Base-by-base conservation (phyloP, 2,113 vertebrate genomes). In the Odobenus rosmarus region DNA sequence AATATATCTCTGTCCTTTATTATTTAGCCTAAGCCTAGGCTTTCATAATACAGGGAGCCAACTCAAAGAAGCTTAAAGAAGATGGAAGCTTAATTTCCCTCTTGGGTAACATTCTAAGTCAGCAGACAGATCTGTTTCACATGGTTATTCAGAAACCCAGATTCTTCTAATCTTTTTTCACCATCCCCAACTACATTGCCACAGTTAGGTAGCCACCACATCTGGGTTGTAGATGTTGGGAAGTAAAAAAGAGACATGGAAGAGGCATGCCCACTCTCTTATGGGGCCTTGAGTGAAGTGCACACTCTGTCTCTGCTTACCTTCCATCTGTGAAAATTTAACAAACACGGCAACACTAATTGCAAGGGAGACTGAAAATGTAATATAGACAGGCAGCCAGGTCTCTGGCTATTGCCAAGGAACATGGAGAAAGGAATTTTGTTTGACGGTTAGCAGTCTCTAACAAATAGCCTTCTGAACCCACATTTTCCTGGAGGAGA, bases 401-500 rank as follows among this genome's bases (percentile, higher is more conserved):
- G 53, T 86, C 55, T 46, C 33, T n/a, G 15, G 11, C 14, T 67
- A 79, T 72, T 89, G 53, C 36, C 19, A 33, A 93, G 33, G 53
- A 86, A 76, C 12, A 42, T 10, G 23, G 49, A 67, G 18, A 33
- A 57, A 24, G 33, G 55, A 24, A 82, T 89, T 86, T 55, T 86
- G 13, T 83, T 92, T 71, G 80, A 76, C 36, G 95, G 21, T 28
- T 83, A 64, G 23, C 18, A 61, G 24, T 91, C 23, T 87, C 55
- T 79, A 95, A 57, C 69, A 97, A 90, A 88, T 53, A 90, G 53
- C 7, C 61, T 80, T 26, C 24, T 31, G n/a, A 93, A 57, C 24
- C 71, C 76, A 72, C 18, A 64, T 18, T 81, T 28, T 92, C 31
- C 28, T 64, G 49, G 16, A 90, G 33, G 16, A 86, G 24, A 89